Evolutionary conservation across 2,113 vertebrate genomes (phyloP).

Genomic region (Coturnix japonica): DNA sequence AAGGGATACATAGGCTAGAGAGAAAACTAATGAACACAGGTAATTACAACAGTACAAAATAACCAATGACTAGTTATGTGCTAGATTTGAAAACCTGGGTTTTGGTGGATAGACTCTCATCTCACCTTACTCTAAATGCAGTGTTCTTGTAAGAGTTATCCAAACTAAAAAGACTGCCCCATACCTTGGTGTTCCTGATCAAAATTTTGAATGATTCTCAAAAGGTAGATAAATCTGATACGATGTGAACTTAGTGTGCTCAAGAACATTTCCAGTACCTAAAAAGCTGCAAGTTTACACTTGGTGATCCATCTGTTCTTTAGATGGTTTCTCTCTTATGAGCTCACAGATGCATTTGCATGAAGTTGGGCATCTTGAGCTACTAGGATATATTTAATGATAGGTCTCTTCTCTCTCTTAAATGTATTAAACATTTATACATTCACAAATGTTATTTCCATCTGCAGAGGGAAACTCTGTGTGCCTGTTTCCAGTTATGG

Average conservation of each 20-base stretch:
- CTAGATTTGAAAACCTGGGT: neutral
- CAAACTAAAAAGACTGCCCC: neutral
- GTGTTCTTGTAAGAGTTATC: neutral
- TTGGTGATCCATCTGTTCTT: neutral
- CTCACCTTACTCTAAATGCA: neutral
- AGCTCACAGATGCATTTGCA: neutral
- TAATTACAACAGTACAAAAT: neutral
- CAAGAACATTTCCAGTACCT: neutral
- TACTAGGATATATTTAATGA: neutral
- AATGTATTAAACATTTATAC: neutral
- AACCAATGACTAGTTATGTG: fast-evolving
- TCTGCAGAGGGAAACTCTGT: neutral
- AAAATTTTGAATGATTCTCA: neutral
- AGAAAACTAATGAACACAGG: neutral
- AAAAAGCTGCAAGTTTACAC: neutral
- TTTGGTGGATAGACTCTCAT: neutral
- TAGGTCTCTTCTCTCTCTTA: neutral
- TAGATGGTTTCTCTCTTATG: neutral
- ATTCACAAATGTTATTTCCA: neutral
- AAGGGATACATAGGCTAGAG: neutral
- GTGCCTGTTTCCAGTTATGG: neutral
- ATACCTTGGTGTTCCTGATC: neutral
- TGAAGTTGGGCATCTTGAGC: neutral
- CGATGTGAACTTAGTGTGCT: neutral
- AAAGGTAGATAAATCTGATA: neutral